Percentiles rank a stretch among this genome's conserved stretches.
Conservation (phyloP, 2,797 vertebrate genomes). For the Micromesistius poutassou region DNA sequence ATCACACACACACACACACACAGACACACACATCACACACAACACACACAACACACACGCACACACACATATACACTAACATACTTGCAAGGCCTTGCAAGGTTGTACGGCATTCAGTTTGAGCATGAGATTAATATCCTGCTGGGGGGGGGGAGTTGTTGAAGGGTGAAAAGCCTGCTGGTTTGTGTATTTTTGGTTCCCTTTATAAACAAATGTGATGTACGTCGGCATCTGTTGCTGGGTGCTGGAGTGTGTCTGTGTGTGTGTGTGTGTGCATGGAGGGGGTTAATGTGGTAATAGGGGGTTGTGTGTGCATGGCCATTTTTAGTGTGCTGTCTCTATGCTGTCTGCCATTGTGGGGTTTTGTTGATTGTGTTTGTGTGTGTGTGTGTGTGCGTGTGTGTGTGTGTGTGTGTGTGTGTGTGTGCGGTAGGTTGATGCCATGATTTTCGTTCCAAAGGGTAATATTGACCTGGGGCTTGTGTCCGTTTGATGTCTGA, state of each 20-base stretch:
- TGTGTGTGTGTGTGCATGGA: not conserved
- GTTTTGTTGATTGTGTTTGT: not conserved
- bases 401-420: slow-evolving; percentile 2
- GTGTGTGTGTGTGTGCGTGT: slow-evolving; percentile 17
- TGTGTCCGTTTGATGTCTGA: slow-evolving; percentile 39
- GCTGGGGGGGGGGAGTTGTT: not conserved
- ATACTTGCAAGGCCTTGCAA: slow-evolving; percentile 35
- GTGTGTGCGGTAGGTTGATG: slow-evolving; percentile 22
- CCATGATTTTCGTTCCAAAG: slow-evolving; percentile 34
- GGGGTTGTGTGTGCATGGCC: not conserved
- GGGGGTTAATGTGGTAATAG: not conserved
- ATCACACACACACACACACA: slow-evolving; percentile 11
- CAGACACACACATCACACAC: slow-evolving; percentile 1
- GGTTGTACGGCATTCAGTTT: slow-evolving; percentile 38
- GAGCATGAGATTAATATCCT: slow-evolving; percentile 55
- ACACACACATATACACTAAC: slow-evolving; percentile 11
- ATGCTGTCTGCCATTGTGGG: slow-evolving; percentile 1
- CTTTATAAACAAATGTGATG: not conserved
- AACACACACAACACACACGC: slow-evolving; percentile 10
- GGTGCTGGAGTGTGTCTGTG: not conserved
- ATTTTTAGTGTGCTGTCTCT: not conserved
- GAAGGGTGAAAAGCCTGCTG: too few species aligned
- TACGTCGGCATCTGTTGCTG: too few species aligned
- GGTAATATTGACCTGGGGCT: slow-evolving; percentile 36
- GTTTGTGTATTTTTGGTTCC: not conserved